phyloP scores from a whole-genome alignment of 2,113 vertebrate species.

The Ptychochromis oligacanthus region DNA sequence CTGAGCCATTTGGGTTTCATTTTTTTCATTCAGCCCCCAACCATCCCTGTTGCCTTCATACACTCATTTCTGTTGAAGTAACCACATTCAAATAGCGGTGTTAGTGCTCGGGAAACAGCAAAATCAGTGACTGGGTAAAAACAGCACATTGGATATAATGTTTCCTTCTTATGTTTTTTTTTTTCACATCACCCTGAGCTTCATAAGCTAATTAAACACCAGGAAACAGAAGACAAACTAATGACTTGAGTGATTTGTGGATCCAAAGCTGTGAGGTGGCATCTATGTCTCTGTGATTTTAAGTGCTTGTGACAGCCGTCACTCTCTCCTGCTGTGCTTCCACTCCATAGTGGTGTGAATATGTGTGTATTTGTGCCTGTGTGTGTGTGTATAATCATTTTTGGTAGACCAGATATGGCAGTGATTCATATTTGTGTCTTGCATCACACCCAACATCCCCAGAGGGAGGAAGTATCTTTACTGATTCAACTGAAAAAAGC shows the following conservation, averaged over 20 bases:
- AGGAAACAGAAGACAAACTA: background rate
- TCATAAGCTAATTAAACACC: slow-evolving; percentile 22
- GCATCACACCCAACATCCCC: slow-evolving; percentile 31
- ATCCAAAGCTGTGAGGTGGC: slow-evolving; percentile 11
- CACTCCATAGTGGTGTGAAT: slow-evolving; percentile 21
- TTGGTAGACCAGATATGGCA: slow-evolving; percentile 40
- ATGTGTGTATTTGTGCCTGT: slow-evolving; percentile 26
- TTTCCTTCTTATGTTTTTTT: background rate
- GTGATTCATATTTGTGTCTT: slow-evolving; percentile 44
- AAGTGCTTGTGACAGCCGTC: slow-evolving; percentile 49
- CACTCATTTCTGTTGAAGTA: slow-evolving; percentile 5
- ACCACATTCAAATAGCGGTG: slow-evolving; percentile 8
- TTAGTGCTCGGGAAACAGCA: slow-evolving; percentile 23
- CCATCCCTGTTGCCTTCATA: background rate
- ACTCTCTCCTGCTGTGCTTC: slow-evolving; percentile 47
- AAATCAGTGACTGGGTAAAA: slow-evolving; percentile 3
- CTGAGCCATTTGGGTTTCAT: background rate
- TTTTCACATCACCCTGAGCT: background rate
- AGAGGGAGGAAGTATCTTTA: slow-evolving; percentile 32
- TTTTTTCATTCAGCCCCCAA: background rate
- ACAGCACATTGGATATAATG: background rate
- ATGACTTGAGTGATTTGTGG: slow-evolving; percentile 26
- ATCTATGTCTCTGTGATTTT: slow-evolving; percentile 43
- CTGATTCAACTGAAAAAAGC: background rate
- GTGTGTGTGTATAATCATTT: slow-evolving; percentile 33